These are phyloP conservation scores for Syngnathoides biaculeatus DNA, from an alignment of 2,113 vertebrate genomes.

Conservation along the genomic window DNA sequence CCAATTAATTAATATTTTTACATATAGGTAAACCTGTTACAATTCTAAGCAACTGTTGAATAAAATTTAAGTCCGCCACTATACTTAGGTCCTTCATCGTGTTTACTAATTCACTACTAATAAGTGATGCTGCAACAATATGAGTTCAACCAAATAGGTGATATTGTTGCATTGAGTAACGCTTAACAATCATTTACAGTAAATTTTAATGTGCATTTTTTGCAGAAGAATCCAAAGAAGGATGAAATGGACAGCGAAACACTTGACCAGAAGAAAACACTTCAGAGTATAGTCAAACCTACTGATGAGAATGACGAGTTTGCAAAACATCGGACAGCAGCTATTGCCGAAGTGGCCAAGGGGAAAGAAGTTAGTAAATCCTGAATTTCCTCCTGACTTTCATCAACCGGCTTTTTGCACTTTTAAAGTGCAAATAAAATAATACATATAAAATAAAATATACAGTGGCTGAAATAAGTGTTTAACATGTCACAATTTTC, in stretches of 20 bases:
- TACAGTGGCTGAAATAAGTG: background rate
- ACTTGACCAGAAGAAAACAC: slow-evolving; percentile 90
- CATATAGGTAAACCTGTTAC: background rate
- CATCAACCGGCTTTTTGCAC: background rate
- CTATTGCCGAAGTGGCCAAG: slow-evolving; percentile 94
- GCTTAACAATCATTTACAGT: background rate
- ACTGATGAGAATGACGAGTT: slow-evolving; percentile 90
- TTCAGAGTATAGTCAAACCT: slow-evolving; percentile 77
- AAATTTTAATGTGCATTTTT: slow-evolving; percentile 7
- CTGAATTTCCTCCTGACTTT: background rate
- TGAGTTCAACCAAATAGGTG: background rate
- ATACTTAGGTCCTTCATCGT: background rate
- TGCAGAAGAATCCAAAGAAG: slow-evolving; percentile 82
- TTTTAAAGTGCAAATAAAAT: too few relatives aligned
- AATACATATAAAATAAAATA: too few relatives aligned
- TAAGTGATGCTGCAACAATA: background rate
- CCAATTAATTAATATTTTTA: background rate
- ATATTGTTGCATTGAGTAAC: background rate
- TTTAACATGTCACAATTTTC: too few relatives aligned
- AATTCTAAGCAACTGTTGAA: background rate
- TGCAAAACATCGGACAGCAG: slow-evolving; percentile 94
- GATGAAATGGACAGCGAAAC: slow-evolving; percentile 85
- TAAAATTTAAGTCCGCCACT: background rate
- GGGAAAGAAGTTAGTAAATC: slow-evolving; percentile 85
- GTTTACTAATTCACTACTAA: too few relatives aligned